Evolutionary conservation across 1,140 invertebrate species (phyloP), one percentile per base, ranked within the genome.

Genomic region (Macrobrachium nipponense): DNA sequence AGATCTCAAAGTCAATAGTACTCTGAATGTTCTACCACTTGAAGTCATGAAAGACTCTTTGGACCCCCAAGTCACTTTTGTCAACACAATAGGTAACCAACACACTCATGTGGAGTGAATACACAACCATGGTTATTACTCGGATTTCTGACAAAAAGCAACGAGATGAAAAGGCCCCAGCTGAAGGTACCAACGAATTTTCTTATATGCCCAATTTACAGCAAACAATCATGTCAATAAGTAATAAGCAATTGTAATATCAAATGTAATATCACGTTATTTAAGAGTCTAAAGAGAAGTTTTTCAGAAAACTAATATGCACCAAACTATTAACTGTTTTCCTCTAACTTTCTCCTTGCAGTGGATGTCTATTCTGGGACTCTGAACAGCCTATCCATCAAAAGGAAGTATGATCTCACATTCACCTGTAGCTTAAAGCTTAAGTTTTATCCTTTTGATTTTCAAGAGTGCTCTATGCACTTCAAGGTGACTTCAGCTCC

Each of bases 51-150:
- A 18, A 8, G 14, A 36, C 62, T n/a, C 18, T 85, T 36, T 85
- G 83, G 83, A 43, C 14, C 83, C 83, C 20, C 43, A 27, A 44
- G 64, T 80, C 43, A 62, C 60, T 18, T 80, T 80, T 68, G 62
- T 80, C 7, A 80, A 80, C 51, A 64, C 62, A 11, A 68, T 44
- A 11, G 20, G 23, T 10, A 80, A 64, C 43, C 12, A 66, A 4
- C 79, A 80, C n/a, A 80, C 79, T 10, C 23, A 43, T 2, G 51
- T 68, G 11, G 79, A 80, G n/a, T 44, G 20, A 44, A 17, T 60
- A 80, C 17, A 58, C 62, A 5, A 66, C 62, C 18, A 66, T 80
- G 79, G 12, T 17, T 64, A 66, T 66, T 8, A 51, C 23, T 23
- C 61, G 79, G 66, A 14, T 15, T 10, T 23, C 15, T 27, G 51